A percentile compares a stretch with the other conserved stretches of the same genome.
Evolutionary conservation across 2,888 invertebrate genomes (phyloP).

Genomic region (Octonoba sinensis): DNA sequence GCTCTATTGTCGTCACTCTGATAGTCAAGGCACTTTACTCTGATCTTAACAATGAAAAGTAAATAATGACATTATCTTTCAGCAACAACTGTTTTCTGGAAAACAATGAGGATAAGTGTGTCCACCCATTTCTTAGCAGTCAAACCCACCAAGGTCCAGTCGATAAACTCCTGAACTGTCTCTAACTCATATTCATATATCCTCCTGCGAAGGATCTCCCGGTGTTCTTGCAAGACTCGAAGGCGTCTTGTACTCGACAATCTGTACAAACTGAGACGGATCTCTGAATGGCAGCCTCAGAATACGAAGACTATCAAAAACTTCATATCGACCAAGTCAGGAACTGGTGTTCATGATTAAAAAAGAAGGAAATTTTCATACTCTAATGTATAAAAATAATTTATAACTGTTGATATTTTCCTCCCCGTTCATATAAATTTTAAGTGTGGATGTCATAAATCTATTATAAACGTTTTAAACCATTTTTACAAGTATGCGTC

Average conservation of each 20-base stretch:
- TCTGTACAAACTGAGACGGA: slow-evolving; percentile 40
- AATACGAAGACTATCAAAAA: not conserved
- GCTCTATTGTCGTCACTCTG: too few relatives aligned
- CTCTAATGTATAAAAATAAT: slow-evolving; percentile 39
- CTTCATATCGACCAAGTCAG: not conserved
- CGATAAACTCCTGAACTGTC: too few relatives aligned
- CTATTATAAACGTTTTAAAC: slow-evolving; percentile 50
- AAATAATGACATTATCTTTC: slow-evolving; percentile 5
- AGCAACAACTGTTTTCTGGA: slow-evolving; percentile 61
- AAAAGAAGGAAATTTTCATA: slow-evolving; percentile 38
- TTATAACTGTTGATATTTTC: slow-evolving; percentile 45
- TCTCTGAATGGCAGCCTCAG: not conserved
- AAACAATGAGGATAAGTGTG: slow-evolving; percentile 24
- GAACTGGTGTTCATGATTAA: slow-evolving; percentile 1
- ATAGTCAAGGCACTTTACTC: too few relatives aligned
- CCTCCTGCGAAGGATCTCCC: not conserved
- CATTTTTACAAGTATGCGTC: slow-evolving; percentile 40
- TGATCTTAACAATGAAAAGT: too few relatives aligned
- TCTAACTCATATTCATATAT: not conserved
- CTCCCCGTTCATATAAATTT: slow-evolving; percentile 50
- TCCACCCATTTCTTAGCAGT: not conserved
- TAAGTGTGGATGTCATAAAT: slow-evolving; percentile 53
- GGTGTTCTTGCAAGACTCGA: slow-evolving; percentile 27
- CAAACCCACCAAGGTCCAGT: too few relatives aligned
- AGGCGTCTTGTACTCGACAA: slow-evolving; percentile 50